Conservation (phyloP, 2,888 invertebrate species). For the Tromatobia lineatoria region DNA sequence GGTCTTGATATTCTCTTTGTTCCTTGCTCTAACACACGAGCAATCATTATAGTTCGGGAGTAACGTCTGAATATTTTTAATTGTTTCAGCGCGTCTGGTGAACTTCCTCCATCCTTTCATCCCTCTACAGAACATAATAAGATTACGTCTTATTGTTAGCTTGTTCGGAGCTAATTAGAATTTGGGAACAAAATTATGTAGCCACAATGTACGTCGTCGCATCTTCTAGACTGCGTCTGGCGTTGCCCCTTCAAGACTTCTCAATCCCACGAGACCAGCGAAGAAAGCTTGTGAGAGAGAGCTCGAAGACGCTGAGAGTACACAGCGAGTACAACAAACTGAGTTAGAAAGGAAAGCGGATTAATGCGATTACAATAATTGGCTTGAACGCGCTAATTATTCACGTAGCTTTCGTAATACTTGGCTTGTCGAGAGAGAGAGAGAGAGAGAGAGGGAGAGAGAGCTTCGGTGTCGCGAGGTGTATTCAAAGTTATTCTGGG, state of each 20-base stretch:
- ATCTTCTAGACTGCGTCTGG: slow-evolving; percentile 2
- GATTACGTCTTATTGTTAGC: slow-evolving; percentile 14
- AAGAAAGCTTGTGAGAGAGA: slow-evolving; percentile 8
- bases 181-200: slow-evolving; percentile 56
- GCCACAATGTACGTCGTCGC: not conserved
- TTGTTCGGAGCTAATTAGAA: slow-evolving; percentile 37
- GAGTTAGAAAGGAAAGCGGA: slow-evolving; percentile 42
- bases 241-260: not conserved
- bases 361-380: slow-evolving; percentile 59
- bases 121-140: not conserved
- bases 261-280: slow-evolving; percentile 8
- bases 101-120: slow-evolving; percentile 5
- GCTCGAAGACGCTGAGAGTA: not conserved
- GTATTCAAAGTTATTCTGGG: slow-evolving; percentile 22
- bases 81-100: not conserved
- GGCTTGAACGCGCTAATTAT: slow-evolving; percentile 44
- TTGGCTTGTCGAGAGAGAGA: slow-evolving; percentile 6
- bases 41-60: not conserved
- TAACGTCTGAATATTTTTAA: not conserved
- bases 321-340: slow-evolving; percentile 20
- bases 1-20: too few species aligned
- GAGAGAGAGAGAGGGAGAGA: too few species aligned
- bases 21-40: too few species aligned
- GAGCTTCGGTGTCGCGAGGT: not conserved
- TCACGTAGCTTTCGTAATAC: slow-evolving; percentile 7